Evolutionary conservation across 1,140 invertebrate genomes (phyloP), one percentile per base, ranked within the genome.

Genomic region (Temnothorax curvispinosus): DNA sequence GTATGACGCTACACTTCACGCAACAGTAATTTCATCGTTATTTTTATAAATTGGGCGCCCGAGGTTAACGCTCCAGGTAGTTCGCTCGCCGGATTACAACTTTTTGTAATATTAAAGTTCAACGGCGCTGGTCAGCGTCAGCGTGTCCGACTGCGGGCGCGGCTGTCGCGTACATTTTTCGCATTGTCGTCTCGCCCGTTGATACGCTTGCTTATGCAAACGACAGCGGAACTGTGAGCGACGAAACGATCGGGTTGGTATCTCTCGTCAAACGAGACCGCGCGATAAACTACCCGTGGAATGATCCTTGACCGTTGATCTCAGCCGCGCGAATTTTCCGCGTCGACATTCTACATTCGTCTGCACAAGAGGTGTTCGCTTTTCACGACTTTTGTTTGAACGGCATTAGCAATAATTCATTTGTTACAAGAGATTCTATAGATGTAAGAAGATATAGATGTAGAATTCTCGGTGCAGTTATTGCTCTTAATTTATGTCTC

Each of bases 21-120:
- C 95, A 93, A 95, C 95, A 95, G 94, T 95, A 94, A 94, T 95
- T 95, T 94, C 94, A 95, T 95, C 95, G 94, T 95, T 95, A 95
- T 95, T 95, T 95, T 95, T 95, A 94, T 95, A 95, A 95, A 95
- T 95, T 95, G 94, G 94, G 92, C 92, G 92, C 88, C 87, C 81
- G 90, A 91, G 93, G 93, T 94, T 95, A 93, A 94, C 94, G 94
- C 94, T 94, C 89, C 93, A 92, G 90, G 92, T 93, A 92, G 92
- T 92, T 89, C 90, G 92, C 91, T 92, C 92, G 91, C 90, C 92
- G 90, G 93, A 94, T 94, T 94, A 94, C 93, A 93, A 90, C 91
- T 94, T 94, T 94, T 94, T 93, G 90, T 92, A 91, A 92, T 91
- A 91, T 92, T 91, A 93, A 94, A 94, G 93, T 92, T 92, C 90